phyloP scores from a whole-genome alignment of 2,113 vertebrate genomes.

The Megalops atlanticus region DNA sequence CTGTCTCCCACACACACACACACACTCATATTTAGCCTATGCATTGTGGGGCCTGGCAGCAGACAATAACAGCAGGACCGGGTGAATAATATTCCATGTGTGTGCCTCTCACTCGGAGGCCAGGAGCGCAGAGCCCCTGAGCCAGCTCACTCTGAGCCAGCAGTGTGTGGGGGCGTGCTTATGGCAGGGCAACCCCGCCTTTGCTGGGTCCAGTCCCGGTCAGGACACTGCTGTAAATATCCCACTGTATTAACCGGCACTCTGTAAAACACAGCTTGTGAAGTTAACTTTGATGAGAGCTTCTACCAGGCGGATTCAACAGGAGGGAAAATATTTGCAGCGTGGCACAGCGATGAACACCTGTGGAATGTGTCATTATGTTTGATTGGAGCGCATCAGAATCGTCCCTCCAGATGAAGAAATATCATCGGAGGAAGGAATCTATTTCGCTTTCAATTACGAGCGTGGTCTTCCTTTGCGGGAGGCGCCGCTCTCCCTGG shows the following conservation, averaged over 20 bases:
- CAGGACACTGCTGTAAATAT: not conserved
- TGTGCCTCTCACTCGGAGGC: not conserved
- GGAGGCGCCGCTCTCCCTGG: not conserved
- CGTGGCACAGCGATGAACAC: not conserved
- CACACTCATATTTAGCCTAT: no score
- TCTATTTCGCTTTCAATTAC: not conserved
- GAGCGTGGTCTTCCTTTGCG: not conserved
- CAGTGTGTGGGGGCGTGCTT: not conserved
- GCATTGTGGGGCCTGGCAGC: not conserved
- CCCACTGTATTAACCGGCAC: not conserved
- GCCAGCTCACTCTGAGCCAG: not conserved
- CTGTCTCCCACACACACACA: no score
- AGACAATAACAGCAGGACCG: not conserved
- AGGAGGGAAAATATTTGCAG: not conserved
- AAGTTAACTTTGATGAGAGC: not conserved
- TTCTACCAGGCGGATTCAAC: not conserved
- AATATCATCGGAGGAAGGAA: slow-evolving; percentile 12
- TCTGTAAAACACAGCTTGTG: not conserved
- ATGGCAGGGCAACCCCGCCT: no score
- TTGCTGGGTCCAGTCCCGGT: not conserved
- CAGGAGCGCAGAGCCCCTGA: not conserved
- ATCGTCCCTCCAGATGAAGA: slow-evolving; percentile 19
- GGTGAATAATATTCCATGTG: not conserved
- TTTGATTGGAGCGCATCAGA: slow-evolving; percentile 39
- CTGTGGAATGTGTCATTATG: slow-evolving; percentile 22